Evolutionary conservation across 2,797 vertebrate genomes (phyloP).

Genomic region (Eleutherodactylus coqui): DNA sequence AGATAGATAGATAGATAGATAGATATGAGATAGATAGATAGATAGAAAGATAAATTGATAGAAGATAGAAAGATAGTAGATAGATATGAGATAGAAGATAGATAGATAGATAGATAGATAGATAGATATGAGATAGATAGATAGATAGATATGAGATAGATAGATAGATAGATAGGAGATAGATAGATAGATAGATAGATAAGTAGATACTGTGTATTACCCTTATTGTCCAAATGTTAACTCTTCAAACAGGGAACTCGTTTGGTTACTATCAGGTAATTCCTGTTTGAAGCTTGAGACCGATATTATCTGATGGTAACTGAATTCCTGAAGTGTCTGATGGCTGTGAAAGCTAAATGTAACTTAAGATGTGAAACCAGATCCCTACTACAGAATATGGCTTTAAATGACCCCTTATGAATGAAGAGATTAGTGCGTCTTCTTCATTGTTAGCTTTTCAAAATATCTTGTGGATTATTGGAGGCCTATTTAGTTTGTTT

Average conservation of each 20-base stretch:
- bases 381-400: conserved; percentile 42
- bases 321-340: conserved; percentile 59
- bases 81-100: no score
- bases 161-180: no score
- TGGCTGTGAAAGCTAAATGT: conserved; percentile 52
- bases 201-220: not conserved
- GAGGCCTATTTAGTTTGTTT: conserved; percentile 4
- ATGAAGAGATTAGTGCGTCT: conserved; percentile 45
- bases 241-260: conserved; percentile 14
- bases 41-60: no score
- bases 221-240: not conserved
- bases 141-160: no score
- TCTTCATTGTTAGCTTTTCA: conserved; percentile 38
- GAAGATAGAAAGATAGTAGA: no score
- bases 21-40: no score
- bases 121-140: no score
- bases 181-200: no score
- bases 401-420: conserved; percentile 41
- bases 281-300: conserved; percentile 48
- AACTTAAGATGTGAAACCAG: conserved; percentile 55
- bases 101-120: no score
- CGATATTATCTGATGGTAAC: conserved; percentile 56
- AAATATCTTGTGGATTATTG: conserved; percentile 26
- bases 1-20: no score
- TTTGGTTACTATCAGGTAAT: conserved; percentile 50